Evolutionary conservation across 2,113 vertebrate genomes (phyloP), one percentile per base, ranked within the genome.

Genomic region (Brachypteracias leptosomus): DNA sequence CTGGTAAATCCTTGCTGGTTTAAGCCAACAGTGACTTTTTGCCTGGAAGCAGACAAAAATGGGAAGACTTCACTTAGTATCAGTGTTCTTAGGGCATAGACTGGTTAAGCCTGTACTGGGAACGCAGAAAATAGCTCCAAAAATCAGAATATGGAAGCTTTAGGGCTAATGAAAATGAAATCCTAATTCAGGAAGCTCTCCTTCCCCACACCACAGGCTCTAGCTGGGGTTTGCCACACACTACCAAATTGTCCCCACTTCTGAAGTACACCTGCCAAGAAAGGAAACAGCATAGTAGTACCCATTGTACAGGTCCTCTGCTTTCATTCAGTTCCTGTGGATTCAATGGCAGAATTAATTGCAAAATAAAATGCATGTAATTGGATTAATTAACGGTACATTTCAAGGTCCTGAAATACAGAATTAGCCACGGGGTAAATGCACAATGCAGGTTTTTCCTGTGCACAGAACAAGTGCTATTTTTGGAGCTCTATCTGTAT

Each of bases 381-480:
- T 87, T 93, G 72, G 82, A 92, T 95, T 90, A 90, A 95, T 96
- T 87, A 96, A 11, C 26, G 38, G 79, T 35, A 52, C 94, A 74
- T 71, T 83, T 75, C 79, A 52, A 92, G 93, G 90, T 80, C 59
- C 68, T 88, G 85, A 63, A 74, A 80, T 8, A 16, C 88, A 88
- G 92, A 15, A 75, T 61, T 15, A 57, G 85, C 88, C 3, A 0
- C 1, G 8, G 85, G 90, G 57, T 44, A 72, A 47, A 68, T 29
- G 65, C 83, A 92, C 79, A 92, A 46, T 46, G 76, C 31, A 65
- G 73, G 6, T 35, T 79, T 83, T 57, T 25, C 57, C 85, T 89
- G 83, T 7, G 5, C 49, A 63, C 57, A 77, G 71, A 85, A 66
- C 55, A 18, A 58, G 15, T 14, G 73, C 86, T 96, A 87, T 95